These are phyloP conservation scores for Ctenodactylus gundi DNA, from an alignment of 2,113 vertebrate species.

Conservation along the genomic window DNA sequence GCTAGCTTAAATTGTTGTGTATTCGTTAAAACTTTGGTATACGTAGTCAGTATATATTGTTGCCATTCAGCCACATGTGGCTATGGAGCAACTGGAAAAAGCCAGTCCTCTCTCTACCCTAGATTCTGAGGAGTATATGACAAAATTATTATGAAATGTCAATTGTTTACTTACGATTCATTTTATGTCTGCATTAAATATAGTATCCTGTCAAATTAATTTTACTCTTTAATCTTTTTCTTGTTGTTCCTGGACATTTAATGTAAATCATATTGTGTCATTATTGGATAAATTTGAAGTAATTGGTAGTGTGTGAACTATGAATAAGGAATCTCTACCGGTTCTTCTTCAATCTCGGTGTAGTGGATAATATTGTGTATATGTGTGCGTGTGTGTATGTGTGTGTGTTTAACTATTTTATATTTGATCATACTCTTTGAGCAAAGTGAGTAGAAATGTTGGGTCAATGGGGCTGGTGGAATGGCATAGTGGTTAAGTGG, in stretches of 20 bases:
- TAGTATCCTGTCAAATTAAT: not conserved
- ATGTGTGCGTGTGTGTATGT: too few relatives aligned
- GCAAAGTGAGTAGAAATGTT: not conserved
- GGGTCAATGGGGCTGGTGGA: too few relatives aligned
- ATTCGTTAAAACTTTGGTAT: not conserved
- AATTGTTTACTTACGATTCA: not conserved
- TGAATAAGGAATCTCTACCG: not conserved
- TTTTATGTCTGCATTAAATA: not conserved
- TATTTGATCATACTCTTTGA: too few relatives aligned
- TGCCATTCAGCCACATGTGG: not conserved
- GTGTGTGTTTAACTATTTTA: too few relatives aligned
- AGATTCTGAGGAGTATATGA: not conserved
- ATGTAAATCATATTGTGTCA: not conserved
- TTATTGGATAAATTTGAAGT: not conserved
- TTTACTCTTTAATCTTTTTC: not conserved
- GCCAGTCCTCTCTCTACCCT: fast-evolving
- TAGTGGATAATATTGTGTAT: too few relatives aligned
- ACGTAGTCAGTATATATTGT: not conserved
- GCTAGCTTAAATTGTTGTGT: not conserved
- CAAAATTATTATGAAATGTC: not conserved
- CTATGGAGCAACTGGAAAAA: not conserved
- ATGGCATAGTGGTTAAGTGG: too few relatives aligned
- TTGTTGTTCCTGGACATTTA: not conserved
- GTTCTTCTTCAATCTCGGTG: not conserved
- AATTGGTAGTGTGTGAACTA: not conserved